These are phyloP conservation scores for Amiota minor DNA, from an alignment of 2,888 invertebrate genomes.

Conservation along the genomic window DNA sequence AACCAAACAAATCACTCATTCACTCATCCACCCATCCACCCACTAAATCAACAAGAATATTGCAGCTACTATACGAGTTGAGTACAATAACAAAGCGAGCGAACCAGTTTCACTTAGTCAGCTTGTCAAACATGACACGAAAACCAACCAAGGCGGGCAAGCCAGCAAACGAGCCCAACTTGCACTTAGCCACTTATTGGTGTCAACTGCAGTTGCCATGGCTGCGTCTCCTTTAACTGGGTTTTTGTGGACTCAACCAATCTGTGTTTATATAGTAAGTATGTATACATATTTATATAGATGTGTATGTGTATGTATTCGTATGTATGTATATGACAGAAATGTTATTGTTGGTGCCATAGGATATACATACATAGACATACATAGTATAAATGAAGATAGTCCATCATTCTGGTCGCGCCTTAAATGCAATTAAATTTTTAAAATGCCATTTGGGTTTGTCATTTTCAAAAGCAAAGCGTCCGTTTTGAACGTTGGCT, in stretches of 20 bases:
- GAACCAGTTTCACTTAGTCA: constrained; percentile 36
- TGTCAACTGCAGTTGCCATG: constrained; percentile 15
- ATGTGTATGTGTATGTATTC: not conserved
- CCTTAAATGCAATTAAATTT: constrained; percentile 57
- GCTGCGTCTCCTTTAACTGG: not conserved
- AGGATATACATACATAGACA: no score
- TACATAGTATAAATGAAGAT: no score
- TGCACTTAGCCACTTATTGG: constrained; percentile 46
- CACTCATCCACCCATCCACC: no score
- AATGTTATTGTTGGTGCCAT: not conserved
- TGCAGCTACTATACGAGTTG: not conserved
- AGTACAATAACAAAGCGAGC: not conserved
- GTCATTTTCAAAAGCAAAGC: not conserved
- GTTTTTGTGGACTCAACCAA: no score
- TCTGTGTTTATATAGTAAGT: no score
- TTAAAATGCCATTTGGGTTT: constrained; percentile 51
- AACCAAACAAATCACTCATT: no score
- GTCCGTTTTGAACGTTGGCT: not conserved
- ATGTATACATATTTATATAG: not conserved
- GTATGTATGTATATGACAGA: not conserved
- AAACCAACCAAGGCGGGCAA: constrained; percentile 42
- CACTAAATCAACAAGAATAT: no score
- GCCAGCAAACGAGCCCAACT: constrained; percentile 48
- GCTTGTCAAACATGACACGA: constrained; percentile 65
- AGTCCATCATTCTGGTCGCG: constrained; percentile 2